These are phyloP conservation scores for Ctenicera cuprea DNA, from an alignment of 2,888 invertebrate genomes.

Conservation along the genomic window DNA sequence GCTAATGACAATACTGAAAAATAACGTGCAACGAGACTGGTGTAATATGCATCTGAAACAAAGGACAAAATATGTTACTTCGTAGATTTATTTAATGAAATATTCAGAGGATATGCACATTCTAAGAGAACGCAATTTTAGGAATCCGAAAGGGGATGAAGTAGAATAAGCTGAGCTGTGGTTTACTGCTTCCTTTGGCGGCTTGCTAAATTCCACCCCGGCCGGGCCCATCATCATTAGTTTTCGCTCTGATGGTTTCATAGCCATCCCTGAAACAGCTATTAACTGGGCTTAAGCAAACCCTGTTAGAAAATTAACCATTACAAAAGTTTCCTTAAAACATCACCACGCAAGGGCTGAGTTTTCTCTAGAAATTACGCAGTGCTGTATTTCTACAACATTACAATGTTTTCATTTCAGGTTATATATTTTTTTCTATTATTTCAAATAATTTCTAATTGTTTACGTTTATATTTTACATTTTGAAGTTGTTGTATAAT, in stretches of 20 bases:
- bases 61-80: neutral
- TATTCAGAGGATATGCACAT: slow-evolving; percentile 55
- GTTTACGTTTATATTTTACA: too few species aligned
- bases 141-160: slow-evolving; percentile 62
- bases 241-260: slow-evolving; percentile 58
- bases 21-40: neutral
- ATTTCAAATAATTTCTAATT: too few species aligned
- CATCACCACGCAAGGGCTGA: neutral
- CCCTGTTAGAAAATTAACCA: slow-evolving; percentile 39
- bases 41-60: neutral
- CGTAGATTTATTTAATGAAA: slow-evolving; percentile 3
- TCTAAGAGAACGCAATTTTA: slow-evolving; percentile 56
- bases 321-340: slow-evolving; percentile 31
- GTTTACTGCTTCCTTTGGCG: slow-evolving; percentile 66
- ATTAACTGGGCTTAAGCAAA: slow-evolving; percentile 49
- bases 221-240: slow-evolving; percentile 61
- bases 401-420: too few species aligned
- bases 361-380: neutral
- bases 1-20: neutral
- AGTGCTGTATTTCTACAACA: too few species aligned
- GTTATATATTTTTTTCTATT: too few species aligned
- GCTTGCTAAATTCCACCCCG: slow-evolving; percentile 64
- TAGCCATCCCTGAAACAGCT: slow-evolving; percentile 55
- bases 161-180: slow-evolving; percentile 58
- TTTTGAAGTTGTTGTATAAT: too few species aligned